Evolutionary conservation across 2,888 invertebrate genomes (phyloP).

Genomic region (Limnephilus rhombicus): DNA sequence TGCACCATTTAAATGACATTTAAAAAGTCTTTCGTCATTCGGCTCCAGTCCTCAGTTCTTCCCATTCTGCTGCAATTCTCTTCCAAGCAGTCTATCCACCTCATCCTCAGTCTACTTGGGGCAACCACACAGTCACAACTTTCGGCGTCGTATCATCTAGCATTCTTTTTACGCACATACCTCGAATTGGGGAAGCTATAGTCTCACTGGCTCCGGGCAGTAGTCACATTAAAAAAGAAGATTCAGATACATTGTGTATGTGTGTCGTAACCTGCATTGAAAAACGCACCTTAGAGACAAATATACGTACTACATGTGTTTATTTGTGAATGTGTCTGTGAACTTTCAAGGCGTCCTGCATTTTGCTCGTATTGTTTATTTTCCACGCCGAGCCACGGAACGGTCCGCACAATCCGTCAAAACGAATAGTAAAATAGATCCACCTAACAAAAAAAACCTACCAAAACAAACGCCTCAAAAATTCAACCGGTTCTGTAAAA

Average conservation of each 20-base stretch:
- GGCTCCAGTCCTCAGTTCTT: too few relatives aligned
- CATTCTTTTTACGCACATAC: too few relatives aligned
- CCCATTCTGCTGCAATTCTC: too few relatives aligned
- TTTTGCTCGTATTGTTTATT: conserved; percentile 51
- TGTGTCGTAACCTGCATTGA: conserved; percentile 13
- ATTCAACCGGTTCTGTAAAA: background rate
- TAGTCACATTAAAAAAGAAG: background rate
- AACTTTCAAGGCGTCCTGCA: conserved; percentile 54
- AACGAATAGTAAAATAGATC: conserved; percentile 30
- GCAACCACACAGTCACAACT: too few relatives aligned
- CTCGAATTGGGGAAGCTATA: too few relatives aligned
- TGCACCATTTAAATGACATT: background rate
- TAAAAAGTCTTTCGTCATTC: too few relatives aligned
- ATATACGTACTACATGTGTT: conserved; percentile 38
- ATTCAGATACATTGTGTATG: background rate
- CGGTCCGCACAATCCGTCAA: conserved; percentile 26
- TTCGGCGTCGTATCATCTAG: too few relatives aligned
- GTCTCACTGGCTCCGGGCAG: too few relatives aligned
- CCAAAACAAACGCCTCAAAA: conserved; percentile 10
- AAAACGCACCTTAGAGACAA: conserved; percentile 31
- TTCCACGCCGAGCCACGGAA: conserved; percentile 31
- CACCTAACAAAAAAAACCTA: conserved; percentile 23
- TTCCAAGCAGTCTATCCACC: too few relatives aligned
- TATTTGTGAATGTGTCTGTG: conserved; percentile 38
- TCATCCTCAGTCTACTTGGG: too few relatives aligned